Evolutionary conservation across 2,888 invertebrate genomes (phyloP), one percentile per base, ranked within the genome.

Genomic region (Drosophila setosimentum): DNA sequence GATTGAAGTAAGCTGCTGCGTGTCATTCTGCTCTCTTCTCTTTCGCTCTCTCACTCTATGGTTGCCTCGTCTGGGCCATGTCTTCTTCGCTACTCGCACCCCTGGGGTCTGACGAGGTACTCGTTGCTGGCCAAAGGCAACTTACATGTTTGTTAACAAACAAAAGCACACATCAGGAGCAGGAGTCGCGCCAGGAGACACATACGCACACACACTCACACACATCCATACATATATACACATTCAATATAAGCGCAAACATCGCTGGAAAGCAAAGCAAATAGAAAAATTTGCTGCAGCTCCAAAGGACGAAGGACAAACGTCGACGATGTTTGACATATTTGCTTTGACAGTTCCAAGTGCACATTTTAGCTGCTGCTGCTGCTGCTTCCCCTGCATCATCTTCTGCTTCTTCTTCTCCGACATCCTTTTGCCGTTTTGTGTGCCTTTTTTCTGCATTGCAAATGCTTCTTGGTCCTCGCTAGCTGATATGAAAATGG

Each of bases 321-420:
- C 83, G 82, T 76, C 78, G 87, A 80, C 85, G 80, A 83, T 87
- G 87, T 87, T 87, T 90, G 87, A 87, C 87, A 87, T 87, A 90
- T 90, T 90, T 87, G 87, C 87, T 87, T 87, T 87, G 87, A 88
- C 87, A 87, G 88, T 88, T 84, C 89, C 84, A 84, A 87, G 87
- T 87, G 89, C 90, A 87, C 88, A 90, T 87, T 87, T 87, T 85
- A 89, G 86, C 88, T 81, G 87, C 78, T 84, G 62, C 53, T 49
- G 48, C 48, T 48, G 75, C 45, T 21, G 16, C 33, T 42, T 8
- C 51, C 32, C 16, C 54, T 61, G 48, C 48, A 42, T 37, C 74
- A 35, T 27, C 35, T 13, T 24, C 61, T 61, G 40, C 37, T 27
- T 37, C 74, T 48, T 33, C 49, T 50, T 24, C 62, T 51, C 35